Base-by-base conservation (phyloP, 2,888 invertebrate species). In the Schizaphis graminum region DNA sequence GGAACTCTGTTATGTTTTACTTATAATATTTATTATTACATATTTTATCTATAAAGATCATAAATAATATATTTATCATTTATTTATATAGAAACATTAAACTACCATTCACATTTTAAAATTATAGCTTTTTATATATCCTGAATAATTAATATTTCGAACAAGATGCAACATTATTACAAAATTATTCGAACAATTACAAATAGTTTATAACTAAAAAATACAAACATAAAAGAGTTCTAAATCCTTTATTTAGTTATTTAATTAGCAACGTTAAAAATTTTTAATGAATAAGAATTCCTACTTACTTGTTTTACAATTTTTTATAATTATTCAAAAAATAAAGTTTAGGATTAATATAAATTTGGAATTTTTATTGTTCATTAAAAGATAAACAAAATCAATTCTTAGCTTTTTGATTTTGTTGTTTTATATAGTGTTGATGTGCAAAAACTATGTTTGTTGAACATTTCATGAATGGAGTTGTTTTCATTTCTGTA, bases 261-360 rank as follows among this genome's bases (percentile, higher is more conserved):
- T n/a, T 84, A 41, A 86, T 90, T 86, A 47, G 28, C 28, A 49
- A 93, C 16, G 28, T 61, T 94, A 26, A 93, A 93, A 56, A 57
- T n/a, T 56, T 93, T 57, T 86, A 61, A 90, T 93, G 3, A 90
- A 35, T 93, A 93, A 93, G 84, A 90, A 90, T 91, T 91, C 90
- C 93, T 94, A 94, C 93, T 93, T 93, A 93, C 93, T 94, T 91
- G 90, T 94, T 94, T 94, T 94, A 90, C 86, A 94, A 93, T 94
- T 86, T 85, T 94, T 89, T 93, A 90, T 61, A 93, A 93, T 90
- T 61, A 90, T 85, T 84, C 84, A 47, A 92, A 35, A n/a, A 84
- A 56, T 89, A 86, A 90, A 53, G 28, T 93, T 8, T 93, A 94
- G 90, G 61, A n/a, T 88, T n/a, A 67, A 88, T 28, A 86, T 90